These are phyloP conservation scores for Gopherus flavomarginatus DNA, from an alignment of 2,113 vertebrate genomes.

Conservation along the genomic window DNA sequence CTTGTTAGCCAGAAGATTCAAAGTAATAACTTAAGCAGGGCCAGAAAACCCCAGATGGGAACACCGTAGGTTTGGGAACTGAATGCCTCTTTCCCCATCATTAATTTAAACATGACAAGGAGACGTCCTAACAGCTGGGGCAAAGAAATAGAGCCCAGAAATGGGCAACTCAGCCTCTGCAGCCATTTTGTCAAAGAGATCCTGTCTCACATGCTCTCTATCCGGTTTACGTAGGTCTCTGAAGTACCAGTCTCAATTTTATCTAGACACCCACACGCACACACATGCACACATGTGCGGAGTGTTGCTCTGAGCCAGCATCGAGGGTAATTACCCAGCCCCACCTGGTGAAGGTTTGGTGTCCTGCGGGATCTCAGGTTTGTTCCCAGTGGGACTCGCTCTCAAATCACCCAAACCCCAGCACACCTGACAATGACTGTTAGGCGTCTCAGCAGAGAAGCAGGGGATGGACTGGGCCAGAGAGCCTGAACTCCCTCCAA, in stretches of 20 bases:
- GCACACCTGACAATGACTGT: background rate
- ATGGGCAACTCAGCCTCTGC: background rate
- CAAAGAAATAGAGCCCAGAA: background rate
- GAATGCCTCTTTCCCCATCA: background rate
- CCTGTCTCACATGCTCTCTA: background rate
- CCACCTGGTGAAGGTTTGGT: background rate
- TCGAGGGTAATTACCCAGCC: background rate
- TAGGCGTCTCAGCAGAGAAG: background rate
- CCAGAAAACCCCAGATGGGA: background rate
- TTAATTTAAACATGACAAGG: background rate
- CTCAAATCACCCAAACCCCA: background rate
- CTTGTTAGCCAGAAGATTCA: background rate
- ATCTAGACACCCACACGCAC: accelerated
- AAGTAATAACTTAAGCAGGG: background rate
- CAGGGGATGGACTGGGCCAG: background rate
- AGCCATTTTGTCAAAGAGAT: background rate
- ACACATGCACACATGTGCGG: accelerated
- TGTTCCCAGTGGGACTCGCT: background rate
- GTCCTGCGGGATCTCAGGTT: background rate
- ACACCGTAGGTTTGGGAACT: background rate
- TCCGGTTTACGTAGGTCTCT: background rate
- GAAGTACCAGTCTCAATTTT: too few relatives aligned
- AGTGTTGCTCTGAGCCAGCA: background rate
- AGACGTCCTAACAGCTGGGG: background rate
- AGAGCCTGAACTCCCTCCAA: background rate